Conservation (phyloP, 2,113 vertebrate species). For the Catagonus wagneri region DNA sequence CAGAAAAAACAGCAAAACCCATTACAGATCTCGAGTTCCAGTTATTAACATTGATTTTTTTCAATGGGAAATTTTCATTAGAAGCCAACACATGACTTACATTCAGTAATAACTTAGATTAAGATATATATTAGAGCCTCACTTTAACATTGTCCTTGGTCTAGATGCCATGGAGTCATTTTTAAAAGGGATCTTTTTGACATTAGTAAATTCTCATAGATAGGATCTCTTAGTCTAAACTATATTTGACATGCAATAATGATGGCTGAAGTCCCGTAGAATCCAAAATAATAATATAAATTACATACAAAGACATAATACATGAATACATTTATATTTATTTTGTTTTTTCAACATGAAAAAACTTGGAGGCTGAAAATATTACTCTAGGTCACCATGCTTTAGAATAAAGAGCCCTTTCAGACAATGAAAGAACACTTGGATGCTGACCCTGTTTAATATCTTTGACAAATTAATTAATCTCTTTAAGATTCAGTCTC, state of each 20-base stretch:
- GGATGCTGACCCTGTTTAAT: neutral
- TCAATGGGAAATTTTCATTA: constrained; percentile 69
- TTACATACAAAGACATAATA: neutral
- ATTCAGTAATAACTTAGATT: constrained; percentile 64
- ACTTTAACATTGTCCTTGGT: neutral
- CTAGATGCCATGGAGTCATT: neutral
- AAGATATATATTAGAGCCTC: constrained; percentile 10
- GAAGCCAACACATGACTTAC: constrained; percentile 64
- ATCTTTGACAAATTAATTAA: constrained; percentile 5
- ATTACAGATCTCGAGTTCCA: constrained; percentile 66
- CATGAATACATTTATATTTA: neutral
- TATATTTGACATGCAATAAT: neutral
- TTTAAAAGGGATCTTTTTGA: neutral
- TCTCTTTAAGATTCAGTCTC: neutral
- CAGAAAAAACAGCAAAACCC: constrained; percentile 61
- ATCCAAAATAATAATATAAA: neutral
- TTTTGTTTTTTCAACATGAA: neutral
- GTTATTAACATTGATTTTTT: constrained; percentile 79
- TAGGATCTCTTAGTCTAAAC: neutral
- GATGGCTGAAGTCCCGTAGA: neutral
- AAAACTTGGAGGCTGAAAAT: neutral
- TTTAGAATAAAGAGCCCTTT: neutral
- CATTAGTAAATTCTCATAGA: neutral
- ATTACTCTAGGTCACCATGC: neutral
- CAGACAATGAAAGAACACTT: neutral